Base-by-base conservation (phyloP, 2,797 vertebrate genomes). In the Pterois miles region DNA sequence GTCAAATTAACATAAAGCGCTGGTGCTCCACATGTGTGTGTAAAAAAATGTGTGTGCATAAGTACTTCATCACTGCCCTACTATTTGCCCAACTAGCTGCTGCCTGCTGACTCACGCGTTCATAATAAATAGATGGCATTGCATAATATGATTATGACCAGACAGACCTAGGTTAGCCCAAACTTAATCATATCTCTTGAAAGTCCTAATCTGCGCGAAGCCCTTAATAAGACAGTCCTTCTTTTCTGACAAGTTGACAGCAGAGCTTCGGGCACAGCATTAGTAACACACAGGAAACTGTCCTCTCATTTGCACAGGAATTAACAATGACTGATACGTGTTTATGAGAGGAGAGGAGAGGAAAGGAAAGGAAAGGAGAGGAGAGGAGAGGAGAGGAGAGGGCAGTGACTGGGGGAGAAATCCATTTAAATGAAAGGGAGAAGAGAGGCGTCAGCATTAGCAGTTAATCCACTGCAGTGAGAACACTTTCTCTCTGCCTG, bases 381-480 rank as follows among this genome's bases (percentile, higher is more conserved):
- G 29, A 56, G 0, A 56, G 54, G 31, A 59, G 13, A 56, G 27
- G 27, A 57, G 54, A 57, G n/a, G 18, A 48, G 71, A 76, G 79
- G 80, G 59, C 69, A 76, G 66, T 80, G 87, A 85, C 73, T 86
- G 73, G 87, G 86, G 82, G 86, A 92, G 86, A 90, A 91, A 92
- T 91, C 84, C 87, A 90, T 92, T 93, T 88, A 92, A 93, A 94
- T 89, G 79, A 93, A 93, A 91, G 86, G 89, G 77, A 92, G 90
- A 89, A 88, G 82, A 90, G 88, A 93, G 87, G 89, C 84, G 86
- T 92, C 90, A 92, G 93, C 90, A 91, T 92, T 91, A 92, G 84
- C 80, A 64, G 90, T 76, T 93, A 94, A 94, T 94, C 92, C 91
- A 93, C 91, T 92, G 93, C 93, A 94, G 91, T 91, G 85, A 89